These are phyloP conservation scores for Synergus japonicus DNA, from an alignment of 2,888 invertebrate species.

Conservation along the genomic window DNA sequence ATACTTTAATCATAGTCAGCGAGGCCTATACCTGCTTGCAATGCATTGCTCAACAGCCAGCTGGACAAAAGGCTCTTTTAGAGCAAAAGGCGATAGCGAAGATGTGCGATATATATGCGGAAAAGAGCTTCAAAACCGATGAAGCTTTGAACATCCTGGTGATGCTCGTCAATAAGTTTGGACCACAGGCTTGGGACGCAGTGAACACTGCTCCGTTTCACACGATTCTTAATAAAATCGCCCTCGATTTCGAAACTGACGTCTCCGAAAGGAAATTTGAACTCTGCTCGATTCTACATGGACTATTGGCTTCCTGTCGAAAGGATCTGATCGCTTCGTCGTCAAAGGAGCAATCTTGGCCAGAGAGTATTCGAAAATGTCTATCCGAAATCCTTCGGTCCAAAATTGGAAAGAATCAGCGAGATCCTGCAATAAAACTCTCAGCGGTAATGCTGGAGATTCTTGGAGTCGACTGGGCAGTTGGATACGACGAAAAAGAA, in stretches of 20 bases:
- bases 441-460: slow-evolving; percentile 89
- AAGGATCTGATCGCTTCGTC: slow-evolving; percentile 83
- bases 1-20: slow-evolving; percentile 91
- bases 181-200: slow-evolving; percentile 85
- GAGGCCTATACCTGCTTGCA: slow-evolving; percentile 92
- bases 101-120: slow-evolving; percentile 91
- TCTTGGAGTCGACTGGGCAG: slow-evolving; percentile 91
- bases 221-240: slow-evolving; percentile 88
- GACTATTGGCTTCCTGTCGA: slow-evolving; percentile 86
- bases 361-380: slow-evolving; percentile 88
- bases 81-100: slow-evolving; percentile 88
- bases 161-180: slow-evolving; percentile 85
- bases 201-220: slow-evolving; percentile 89
- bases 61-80: slow-evolving; percentile 88
- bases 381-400: slow-evolving; percentile 90
- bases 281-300: slow-evolving; percentile 87
- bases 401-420: slow-evolving; percentile 91
- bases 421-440: slow-evolving; percentile 92
- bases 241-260: slow-evolving; percentile 92
- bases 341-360: slow-evolving; percentile 88
- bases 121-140: slow-evolving; percentile 93
- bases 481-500: slow-evolving; percentile 88
- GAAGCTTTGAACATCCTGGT: slow-evolving; percentile 91
- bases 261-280: slow-evolving; percentile 94
- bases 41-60: slow-evolving; percentile 87